Base-by-base conservation (phyloP, 2,113 vertebrate species). In the Myxocyprinus asiaticus region DNA sequence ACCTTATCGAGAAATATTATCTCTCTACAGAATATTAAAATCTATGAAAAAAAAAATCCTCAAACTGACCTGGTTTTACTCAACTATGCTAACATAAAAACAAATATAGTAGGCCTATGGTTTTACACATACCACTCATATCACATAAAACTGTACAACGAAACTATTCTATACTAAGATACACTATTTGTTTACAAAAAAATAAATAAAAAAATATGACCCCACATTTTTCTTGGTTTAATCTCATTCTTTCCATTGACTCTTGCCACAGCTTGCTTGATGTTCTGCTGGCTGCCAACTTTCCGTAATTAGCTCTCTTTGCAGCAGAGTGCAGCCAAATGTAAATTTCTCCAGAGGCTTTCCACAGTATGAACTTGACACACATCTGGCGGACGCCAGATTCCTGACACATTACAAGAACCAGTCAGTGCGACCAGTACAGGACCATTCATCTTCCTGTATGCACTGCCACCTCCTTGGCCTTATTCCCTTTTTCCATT, bases 331-430 rank as follows among this genome's bases (percentile, higher is more conserved):
- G 22, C 66, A 48, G 73, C 75, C 71, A 73, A 81, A 80, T 74
- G 84, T 77, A 86, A 81, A 80, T 86, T 77, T 85, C 81, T 66
- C 77, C 43, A 66, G 79, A 85, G 81, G 81, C 63, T 74, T 80
- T 82, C 74, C 67, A 82, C 86, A 83, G 77, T 69, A 83, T 82
- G 86, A 86, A 84, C 86, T 83, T 83, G 81, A 84, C 85, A 88
- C 86, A 87, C 86, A 88, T 88, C 83, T 88, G 86, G 86, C 79
- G 83, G 79, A 86, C 22, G 79, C 77, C 81, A 82, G 80, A 81
- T 82, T 72, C 86, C 76, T 79, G 86, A 86, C 86, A 82, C 73
- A 53, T 87, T 85, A 86, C 86, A 87, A 81, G 83, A 86, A 86
- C 62, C 83, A 86, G 86, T 77, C 80, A 82, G 79, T 62, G 65